Base-by-base conservation (phyloP, 2,113 vertebrate genomes). In the Malurus cyaneus region DNA sequence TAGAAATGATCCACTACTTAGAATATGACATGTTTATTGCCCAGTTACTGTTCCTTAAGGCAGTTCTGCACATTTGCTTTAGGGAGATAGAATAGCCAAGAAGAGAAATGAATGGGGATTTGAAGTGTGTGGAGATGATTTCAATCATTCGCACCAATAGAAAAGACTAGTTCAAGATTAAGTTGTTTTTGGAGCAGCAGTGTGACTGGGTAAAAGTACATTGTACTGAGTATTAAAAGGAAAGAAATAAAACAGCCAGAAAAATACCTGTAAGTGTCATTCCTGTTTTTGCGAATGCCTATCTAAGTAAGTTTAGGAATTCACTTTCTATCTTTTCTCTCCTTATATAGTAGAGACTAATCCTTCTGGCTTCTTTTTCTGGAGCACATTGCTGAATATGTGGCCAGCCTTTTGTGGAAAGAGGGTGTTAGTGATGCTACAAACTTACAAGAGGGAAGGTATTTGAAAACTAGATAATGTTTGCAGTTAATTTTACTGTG, bases 241-340 rank as follows among this genome's bases (percentile, higher is more conserved):
- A 11, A 78, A 62, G 47, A 62, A 64, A 23, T 11, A n/a, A 61
- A 53, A 12, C 5, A 47, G 21, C 4, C 54, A 67, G 70, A 67
- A 88, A 65, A 89, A 76, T 16, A 11, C 41, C 41, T 41, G 57
- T 36, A 59, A 44, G 31, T 93, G 57, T 82, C 25, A 73, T 77
- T 92, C 59, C 31, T 65, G 66, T 13, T 92, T 93, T 80, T 95
- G 25, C 6, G 2, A 74, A 9, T 87, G 80, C 32, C 56, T 89
- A 49, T 73, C 53, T 80, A 47, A 90, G 54, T 41, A 82, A 67
- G 71, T 92, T 86, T 18, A 88, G 79, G 81, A 88, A 96, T 88
- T 88, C 25, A 32, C 16, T 96, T 96, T 82, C 61, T 64, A 19
- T 87, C 53, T 85, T 70, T 89, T 89, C 57, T 64, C 44, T 81